phyloP scores from a whole-genome alignment of 2,113 vertebrate genomes.

The Campylomormyrus numenius region DNA sequence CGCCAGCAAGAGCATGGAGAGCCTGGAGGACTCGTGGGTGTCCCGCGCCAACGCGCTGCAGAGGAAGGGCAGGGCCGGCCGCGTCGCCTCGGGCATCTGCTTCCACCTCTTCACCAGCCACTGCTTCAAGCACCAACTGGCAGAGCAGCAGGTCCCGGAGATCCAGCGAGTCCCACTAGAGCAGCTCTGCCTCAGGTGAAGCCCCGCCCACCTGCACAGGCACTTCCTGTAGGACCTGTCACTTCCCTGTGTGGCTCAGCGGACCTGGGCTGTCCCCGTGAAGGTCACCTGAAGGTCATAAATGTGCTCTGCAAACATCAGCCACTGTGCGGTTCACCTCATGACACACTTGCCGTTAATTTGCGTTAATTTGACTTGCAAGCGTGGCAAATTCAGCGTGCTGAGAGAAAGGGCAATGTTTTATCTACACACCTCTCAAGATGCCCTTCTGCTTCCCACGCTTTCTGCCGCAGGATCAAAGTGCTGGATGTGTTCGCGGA shows the following conservation, averaged over 20 bases:
- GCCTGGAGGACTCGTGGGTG: slow-evolving; percentile 87
- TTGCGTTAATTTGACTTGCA: neutral
- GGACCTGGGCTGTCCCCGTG: neutral
- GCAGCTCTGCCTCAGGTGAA: slow-evolving; percentile 88
- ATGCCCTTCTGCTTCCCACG: neutral
- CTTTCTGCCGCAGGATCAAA: slow-evolving; percentile 72
- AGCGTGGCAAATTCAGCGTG: neutral
- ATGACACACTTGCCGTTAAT: neutral
- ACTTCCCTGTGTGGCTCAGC: no score
- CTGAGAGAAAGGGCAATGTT: neutral
- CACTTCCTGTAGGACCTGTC: neutral
- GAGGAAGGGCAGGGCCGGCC: slow-evolving; percentile 85
- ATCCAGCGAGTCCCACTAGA: slow-evolving; percentile 91
- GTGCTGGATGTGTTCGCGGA: slow-evolving; percentile 84
- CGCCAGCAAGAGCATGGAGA: slow-evolving; percentile 93
- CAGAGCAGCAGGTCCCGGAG: slow-evolving; percentile 87
- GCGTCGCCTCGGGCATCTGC: slow-evolving; percentile 87
- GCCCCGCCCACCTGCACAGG: neutral
- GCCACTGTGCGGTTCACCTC: neutral
- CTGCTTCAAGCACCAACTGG: slow-evolving; percentile 77
- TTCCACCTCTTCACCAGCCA: slow-evolving; percentile 96
- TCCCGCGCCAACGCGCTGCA: slow-evolving; percentile 89
- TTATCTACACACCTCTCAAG: neutral
- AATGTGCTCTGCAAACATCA: neutral
- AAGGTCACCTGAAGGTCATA: neutral